phyloP scores from a whole-genome alignment of 1,140 invertebrate genomes.

The Lasioglossum baleicum region DNA sequence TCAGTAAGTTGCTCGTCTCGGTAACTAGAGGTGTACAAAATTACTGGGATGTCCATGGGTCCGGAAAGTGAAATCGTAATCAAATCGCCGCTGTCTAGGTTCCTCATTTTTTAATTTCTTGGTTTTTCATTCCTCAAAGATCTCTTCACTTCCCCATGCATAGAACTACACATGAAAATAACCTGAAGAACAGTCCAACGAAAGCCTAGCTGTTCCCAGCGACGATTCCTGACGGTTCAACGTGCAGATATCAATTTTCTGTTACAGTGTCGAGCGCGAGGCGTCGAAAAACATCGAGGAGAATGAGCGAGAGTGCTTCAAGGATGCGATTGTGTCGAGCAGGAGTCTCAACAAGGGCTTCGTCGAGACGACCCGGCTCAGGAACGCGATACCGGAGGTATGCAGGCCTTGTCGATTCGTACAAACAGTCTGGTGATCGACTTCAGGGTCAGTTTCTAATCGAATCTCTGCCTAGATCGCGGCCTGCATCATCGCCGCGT shows the following conservation, averaged over 20 bases:
- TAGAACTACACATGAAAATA: too few species aligned
- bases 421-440: not conserved
- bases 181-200: too few species aligned
- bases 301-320: slow-evolving; percentile 74
- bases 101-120: too few species aligned
- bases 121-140: too few species aligned
- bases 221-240: too few species aligned
- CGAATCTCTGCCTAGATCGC: slow-evolving; percentile 71
- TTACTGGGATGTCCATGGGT: too few species aligned
- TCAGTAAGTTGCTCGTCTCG: too few species aligned
- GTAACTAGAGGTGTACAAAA: too few species aligned
- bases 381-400: slow-evolving; percentile 72
- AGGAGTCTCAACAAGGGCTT: slow-evolving; percentile 76
- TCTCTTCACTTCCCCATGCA: too few species aligned
- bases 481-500: slow-evolving; percentile 80
- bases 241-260: not conserved
- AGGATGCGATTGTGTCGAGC: slow-evolving; percentile 75
- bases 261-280: slow-evolving; percentile 73
- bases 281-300: slow-evolving; percentile 76
- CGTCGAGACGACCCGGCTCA: slow-evolving; percentile 63
- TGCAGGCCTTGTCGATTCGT: not conserved
- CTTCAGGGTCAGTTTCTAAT: not conserved
- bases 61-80: too few species aligned
- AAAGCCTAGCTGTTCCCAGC: too few species aligned
- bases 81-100: too few species aligned